Conservation (phyloP, 2,113 vertebrate genomes). For the Gymnobelideus leadbeateri region DNA sequence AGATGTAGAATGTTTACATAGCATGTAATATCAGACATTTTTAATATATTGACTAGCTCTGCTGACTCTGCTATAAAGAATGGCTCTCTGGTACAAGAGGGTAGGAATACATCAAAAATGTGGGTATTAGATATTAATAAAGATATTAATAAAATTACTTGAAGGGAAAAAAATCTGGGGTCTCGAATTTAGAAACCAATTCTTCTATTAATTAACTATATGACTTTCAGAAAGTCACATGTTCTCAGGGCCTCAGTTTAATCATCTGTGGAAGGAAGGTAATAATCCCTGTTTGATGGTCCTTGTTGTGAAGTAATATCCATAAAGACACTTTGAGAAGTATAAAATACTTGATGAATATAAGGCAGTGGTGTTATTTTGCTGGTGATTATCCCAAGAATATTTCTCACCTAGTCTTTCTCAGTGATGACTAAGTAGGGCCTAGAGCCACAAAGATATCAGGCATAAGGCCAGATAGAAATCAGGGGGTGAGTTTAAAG, state of each 20-base stretch:
- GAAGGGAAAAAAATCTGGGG: neutral
- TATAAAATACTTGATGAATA: neutral
- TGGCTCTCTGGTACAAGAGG: neutral
- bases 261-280: slow-evolving; percentile 17
- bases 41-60: neutral
- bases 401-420: slow-evolving; percentile 11
- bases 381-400: slow-evolving; percentile 17
- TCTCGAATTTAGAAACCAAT: neutral
- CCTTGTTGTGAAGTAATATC: slow-evolving; percentile 20
- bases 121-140: neutral
- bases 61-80: neutral
- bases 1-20: neutral
- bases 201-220: neutral
- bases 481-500: slow-evolving; percentile 58
- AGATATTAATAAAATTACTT: too few species aligned
- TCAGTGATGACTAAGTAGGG: neutral
- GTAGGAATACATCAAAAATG: neutral
- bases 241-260: slow-evolving; percentile 12
- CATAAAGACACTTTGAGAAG: neutral
- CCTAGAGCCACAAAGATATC: slow-evolving; percentile 50
- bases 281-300: neutral
- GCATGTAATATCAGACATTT: neutral
- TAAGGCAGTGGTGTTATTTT: neutral
- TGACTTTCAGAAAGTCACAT: neutral
- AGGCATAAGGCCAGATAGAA: slow-evolving; percentile 49